Percentiles rank a stretch among this genome's conserved stretches.
phyloP scores from a whole-genome alignment of 2,113 vertebrate species.

The Ochotona princeps region DNA sequence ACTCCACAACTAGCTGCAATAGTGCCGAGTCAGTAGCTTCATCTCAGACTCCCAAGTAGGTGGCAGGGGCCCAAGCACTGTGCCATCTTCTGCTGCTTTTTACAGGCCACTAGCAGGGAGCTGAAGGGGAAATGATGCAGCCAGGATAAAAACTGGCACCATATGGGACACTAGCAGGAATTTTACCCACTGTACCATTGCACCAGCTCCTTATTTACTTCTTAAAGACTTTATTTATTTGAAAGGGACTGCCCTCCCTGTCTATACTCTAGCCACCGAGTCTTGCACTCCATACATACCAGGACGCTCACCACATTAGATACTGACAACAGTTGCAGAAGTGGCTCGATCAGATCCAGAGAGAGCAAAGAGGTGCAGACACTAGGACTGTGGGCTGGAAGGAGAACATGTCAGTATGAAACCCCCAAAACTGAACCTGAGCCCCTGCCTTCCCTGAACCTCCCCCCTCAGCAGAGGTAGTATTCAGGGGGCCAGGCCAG shows the following conservation, averaged over 20 bases:
- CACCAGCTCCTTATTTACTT: too few relatives aligned
- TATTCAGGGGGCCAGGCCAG: not conserved
- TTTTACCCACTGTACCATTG: too few relatives aligned
- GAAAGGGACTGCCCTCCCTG: not conserved
- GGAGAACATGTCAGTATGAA: not conserved
- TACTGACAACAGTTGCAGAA: slow-evolving; percentile 91
- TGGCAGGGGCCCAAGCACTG: too few relatives aligned
- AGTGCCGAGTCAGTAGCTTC: too few relatives aligned
- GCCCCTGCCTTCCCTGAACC: not conserved
- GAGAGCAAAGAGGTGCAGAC: slow-evolving; percentile 90
- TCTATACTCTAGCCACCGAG: not conserved
- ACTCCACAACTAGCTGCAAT: too few relatives aligned
- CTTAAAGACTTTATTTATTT: too few relatives aligned
- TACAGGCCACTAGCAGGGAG: too few relatives aligned
- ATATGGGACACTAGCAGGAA: too few relatives aligned
- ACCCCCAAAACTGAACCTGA: not conserved
- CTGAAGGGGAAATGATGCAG: too few relatives aligned
- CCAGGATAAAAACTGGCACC: too few relatives aligned
- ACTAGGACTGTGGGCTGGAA: slow-evolving; percentile 87
- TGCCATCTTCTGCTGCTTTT: too few relatives aligned
- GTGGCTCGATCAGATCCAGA: slow-evolving; percentile 88
- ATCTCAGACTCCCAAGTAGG: too few relatives aligned
- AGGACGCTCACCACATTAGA: slow-evolving; percentile 89
- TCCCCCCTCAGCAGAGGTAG: not conserved
- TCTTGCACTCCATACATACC: slow-evolving; percentile 84